A percentile compares a stretch with the other conserved stretches of the same genome.
phyloP scores from a whole-genome alignment of 1,140 invertebrate genomes.

The Octopus bimaculoides region DNA sequence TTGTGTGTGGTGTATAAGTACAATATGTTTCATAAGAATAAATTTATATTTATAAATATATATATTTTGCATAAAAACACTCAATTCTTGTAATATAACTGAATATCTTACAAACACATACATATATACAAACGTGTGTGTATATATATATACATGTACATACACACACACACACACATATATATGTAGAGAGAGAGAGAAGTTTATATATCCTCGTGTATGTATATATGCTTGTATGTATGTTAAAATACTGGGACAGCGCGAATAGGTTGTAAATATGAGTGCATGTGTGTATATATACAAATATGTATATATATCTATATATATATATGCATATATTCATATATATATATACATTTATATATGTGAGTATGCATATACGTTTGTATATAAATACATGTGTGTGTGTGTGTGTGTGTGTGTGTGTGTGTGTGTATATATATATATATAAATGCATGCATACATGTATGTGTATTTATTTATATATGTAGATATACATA shows the following conservation, averaged over 20 bases:
- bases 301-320: background rate
- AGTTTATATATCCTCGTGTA: background rate
- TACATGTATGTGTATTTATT: background rate
- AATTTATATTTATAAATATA: no score
- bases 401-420: background rate
- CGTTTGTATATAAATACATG: background rate
- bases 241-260: background rate
- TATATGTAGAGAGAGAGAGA: background rate
- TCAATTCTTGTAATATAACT: no score
- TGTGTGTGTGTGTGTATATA: background rate
- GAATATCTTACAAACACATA: background rate
- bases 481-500: background rate
- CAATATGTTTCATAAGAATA: no score
- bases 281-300: background rate
- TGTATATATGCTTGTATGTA: background rate
- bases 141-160: background rate
- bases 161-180: background rate
- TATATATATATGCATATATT: background rate
- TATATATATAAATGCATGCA: background rate
- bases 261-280: background rate
- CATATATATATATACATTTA: background rate
- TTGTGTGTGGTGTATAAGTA: no score
- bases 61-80: no score
- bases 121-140: background rate
- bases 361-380: background rate